A percentile compares a stretch with the other conserved stretches of the same genome.
Evolutionary conservation across 2,888 invertebrate genomes (phyloP).

Genomic region (Microplitis deprimator): DNA sequence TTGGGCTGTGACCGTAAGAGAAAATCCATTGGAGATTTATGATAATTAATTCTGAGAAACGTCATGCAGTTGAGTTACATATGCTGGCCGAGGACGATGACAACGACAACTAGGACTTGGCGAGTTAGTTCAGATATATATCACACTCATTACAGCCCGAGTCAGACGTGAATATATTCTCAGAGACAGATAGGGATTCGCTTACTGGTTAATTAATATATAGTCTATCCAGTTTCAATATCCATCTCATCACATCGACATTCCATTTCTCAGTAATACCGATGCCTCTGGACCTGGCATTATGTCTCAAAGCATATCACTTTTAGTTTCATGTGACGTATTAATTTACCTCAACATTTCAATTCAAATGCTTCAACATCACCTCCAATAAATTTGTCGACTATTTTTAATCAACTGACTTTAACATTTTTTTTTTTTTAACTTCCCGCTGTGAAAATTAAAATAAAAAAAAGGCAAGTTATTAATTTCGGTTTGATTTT

Average conservation of each 20-base stretch:
- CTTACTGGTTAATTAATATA: slow-evolving; percentile 7
- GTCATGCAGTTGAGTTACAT: neutral
- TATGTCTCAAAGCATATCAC: neutral
- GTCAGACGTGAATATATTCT: slow-evolving; percentile 6
- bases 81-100: neutral
- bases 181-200: slow-evolving; percentile 8
- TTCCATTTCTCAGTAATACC: neutral
- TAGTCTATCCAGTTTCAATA: slow-evolving; percentile 7
- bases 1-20: neutral
- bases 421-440: no score
- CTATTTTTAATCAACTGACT: no score
- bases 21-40: neutral
- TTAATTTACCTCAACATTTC: neutral
- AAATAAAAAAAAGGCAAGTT: no score
- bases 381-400: no score
- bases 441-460: no score
- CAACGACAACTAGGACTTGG: slow-evolving; percentile 1
- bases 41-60: neutral
- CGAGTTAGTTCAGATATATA: neutral
- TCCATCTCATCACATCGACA: slow-evolving; percentile 5
- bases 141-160: neutral
- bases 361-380: no score
- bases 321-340: neutral
- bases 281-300: neutral
- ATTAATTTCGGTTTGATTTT: no score